Percentiles rank a stretch among this genome's conserved stretches.
phyloP scores from a whole-genome alignment of 2,113 vertebrate genomes.

The Tupaia chinensis region DNA sequence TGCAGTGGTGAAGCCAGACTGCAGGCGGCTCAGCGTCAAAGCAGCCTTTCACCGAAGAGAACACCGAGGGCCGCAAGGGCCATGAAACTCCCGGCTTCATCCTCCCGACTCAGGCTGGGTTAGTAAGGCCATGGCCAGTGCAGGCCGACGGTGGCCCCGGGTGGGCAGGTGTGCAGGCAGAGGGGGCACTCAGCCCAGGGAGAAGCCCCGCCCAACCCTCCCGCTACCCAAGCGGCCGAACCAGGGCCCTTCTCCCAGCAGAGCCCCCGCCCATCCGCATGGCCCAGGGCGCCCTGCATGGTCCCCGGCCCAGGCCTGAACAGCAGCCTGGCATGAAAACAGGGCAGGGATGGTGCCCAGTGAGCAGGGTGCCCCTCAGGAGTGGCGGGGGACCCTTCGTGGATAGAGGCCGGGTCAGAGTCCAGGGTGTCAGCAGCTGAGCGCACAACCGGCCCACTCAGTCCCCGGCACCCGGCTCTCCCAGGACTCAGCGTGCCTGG shows the following conservation, averaged over 20 bases:
- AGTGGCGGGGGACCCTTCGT: no score
- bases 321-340: not conserved
- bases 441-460: not conserved
- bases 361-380: no score
- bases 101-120: not conserved
- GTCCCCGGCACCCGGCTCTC: no score
- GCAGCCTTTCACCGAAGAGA: not conserved
- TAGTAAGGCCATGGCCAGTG: not conserved
- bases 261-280: accelerated
- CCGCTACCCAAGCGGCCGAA: not conserved
- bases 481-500: no score
- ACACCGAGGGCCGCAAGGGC: not conserved
- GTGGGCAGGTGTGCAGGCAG: accelerated
- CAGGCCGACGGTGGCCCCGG: not conserved
- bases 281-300: not conserved
- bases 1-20: no score
- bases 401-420: not conserved
- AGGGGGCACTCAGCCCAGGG: no score
- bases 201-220: no score
- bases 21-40: no score
- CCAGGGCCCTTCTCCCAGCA: not conserved
- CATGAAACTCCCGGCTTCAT: accelerated
- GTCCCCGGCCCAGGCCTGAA: not conserved
- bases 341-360: not conserved
- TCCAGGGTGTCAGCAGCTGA: not conserved